Base-by-base conservation (phyloP, 2,888 invertebrate species). In the Drosophila lutescens region DNA sequence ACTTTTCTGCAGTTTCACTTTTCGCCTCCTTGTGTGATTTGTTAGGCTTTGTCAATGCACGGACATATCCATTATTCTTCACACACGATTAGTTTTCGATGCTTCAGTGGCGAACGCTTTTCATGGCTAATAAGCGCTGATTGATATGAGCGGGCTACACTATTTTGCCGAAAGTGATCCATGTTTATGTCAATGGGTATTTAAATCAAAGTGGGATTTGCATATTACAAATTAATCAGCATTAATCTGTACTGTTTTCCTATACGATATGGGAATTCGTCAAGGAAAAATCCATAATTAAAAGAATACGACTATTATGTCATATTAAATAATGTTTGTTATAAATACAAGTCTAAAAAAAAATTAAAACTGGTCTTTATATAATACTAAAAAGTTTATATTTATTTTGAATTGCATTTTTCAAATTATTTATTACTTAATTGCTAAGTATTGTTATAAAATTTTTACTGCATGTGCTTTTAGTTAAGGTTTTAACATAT, bases 11-110 rank as follows among this genome's bases (percentile, higher is more conserved):
- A 50, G 70, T 77, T 79, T 62, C 79, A 80, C 81, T 76, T 74
- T 59, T 75, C 68, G 66, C 76, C 76, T 66, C 55, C 51, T 54
- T 51, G 66, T 68, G 79, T 68, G 79, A 88, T 88, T 88, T 88
- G 84, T 86, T 83, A 80, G 77, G 88, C 88, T 75, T 80, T 88
- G 84, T 88, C 83, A 74, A 56, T 53, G 68, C 34, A 53, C 47
- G 71, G 71, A 66, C 85, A 82, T 85, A 79, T 84, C 84, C 77
- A 88, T 88, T 83, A 71, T 56, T 65, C 74, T 84, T 74, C 79
- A 60, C 81, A 86, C 88, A 88, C 88, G 84, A 85, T 86, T 88
- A 80, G 63, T 68, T 80, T 74, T 73, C 61, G 81, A 60, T 85
- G 59, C 66, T 71, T 32, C 76, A 40, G 49, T 46, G 17, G 49